A percentile compares a stretch with the other conserved stretches of the same genome.
Conservation (phyloP, 2,888 invertebrate species). For the Amiota communis region DNA sequence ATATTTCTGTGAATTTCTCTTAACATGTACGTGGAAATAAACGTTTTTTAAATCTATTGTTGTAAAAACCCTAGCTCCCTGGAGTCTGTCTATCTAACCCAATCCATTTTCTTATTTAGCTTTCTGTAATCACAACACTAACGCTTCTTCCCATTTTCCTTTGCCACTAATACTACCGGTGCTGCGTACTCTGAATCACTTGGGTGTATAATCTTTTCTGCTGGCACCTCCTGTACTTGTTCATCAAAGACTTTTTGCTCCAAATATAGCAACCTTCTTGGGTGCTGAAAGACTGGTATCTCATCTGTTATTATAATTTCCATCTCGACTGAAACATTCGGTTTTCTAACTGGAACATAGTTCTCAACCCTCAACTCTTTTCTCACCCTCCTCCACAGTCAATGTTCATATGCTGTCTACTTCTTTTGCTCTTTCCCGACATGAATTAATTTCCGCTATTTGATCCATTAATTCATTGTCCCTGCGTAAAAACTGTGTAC, state of each 20-base stretch:
- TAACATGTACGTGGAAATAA: too few relatives aligned
- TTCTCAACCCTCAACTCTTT: background rate
- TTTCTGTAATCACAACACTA: constrained; percentile 19
- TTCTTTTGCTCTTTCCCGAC: too few relatives aligned
- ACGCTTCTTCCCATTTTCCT: constrained; percentile 14
- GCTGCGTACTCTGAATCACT: constrained; percentile 1
- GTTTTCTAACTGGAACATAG: background rate
- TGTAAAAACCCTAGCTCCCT: constrained; percentile 29
- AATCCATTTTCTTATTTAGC: constrained; percentile 29
- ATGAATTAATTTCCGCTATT: too few relatives aligned
- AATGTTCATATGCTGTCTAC: background rate
- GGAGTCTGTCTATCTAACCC: constrained; percentile 33
- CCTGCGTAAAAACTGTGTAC: too few relatives aligned
- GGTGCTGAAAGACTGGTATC: background rate
- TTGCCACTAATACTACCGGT: background rate
- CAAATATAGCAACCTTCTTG: too few relatives aligned
- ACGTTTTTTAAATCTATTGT: constrained; percentile 25
- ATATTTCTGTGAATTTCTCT: constrained; percentile 30
- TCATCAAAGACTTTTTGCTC: constrained; percentile 6
- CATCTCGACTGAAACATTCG: constrained; percentile 1
- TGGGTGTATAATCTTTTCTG: background rate
- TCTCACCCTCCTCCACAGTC: background rate
- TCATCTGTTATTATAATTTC: constrained; percentile 10
- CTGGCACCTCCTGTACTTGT: background rate
- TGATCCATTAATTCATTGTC: too few relatives aligned